Base-by-base conservation (phyloP, 2,888 invertebrate species). In the Cephus spinipes region DNA sequence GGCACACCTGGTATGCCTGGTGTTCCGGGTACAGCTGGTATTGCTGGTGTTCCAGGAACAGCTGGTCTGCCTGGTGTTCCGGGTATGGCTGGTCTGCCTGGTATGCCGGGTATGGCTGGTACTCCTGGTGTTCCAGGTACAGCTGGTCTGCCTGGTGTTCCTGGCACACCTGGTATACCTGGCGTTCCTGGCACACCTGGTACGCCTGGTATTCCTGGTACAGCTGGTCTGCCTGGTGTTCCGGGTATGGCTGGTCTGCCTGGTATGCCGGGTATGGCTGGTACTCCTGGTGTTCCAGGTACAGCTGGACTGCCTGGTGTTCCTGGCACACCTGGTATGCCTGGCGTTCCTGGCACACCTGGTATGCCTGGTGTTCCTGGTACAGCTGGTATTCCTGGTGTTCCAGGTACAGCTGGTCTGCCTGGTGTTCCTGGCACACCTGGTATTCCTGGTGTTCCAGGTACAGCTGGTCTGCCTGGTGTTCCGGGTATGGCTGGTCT, bases 51-150 rank as follows among this genome's bases (percentile, higher is more conserved):
- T 76, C 83, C 85, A 76, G 73, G 69, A 31, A 81, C 77, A 73
- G 84, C 73, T 77, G 77, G 81, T 76, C 76, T 82, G 75, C 69
- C 84, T 55, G 85, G 84, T 0, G 81, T 85, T 11, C 82, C 83
- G n/a, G n/a, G n/a, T n/a, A n/a, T n/a, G n/a, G n/a, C 86, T 4
- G 87, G 89, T n/a, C 83, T 84, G 33, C 87, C 87, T 34, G 89
- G 90, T 75, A 85, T 85, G 23, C 90, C 90, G 68, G 88, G 87
- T 9, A 83, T 76, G 1, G 87, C 89, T 79, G 78, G 68, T 73
- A 69, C 23, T 68, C 73, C 73, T 31, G 73, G 73, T 73, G 32
- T 73, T 0, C 73, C 73, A 1, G 73, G 32, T 76, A 73, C 71
- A n/a, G 79, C 76, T 75, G 81, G 76, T 69, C 40, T 75, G 31